These are phyloP conservation scores for Globicephala melas DNA, from an alignment of 2,113 vertebrate genomes.

Conservation along the genomic window DNA sequence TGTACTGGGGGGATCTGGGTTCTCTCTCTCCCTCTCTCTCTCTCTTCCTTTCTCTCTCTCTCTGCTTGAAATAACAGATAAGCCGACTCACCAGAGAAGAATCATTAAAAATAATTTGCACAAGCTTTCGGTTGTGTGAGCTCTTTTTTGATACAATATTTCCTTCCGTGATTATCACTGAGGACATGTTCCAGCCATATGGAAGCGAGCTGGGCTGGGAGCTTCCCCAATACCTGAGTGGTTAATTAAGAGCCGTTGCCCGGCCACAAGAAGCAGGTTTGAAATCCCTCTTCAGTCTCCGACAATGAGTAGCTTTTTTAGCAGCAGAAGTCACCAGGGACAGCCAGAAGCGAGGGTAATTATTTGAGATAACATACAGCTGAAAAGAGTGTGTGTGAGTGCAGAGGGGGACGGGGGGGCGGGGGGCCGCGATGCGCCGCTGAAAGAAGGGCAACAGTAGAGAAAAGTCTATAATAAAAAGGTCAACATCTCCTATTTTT, in stretches of 20 bases:
- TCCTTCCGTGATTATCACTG: conserved; percentile 92
- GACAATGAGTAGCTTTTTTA: conserved; percentile 91
- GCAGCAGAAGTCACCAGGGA: conserved; percentile 90
- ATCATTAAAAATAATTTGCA: conserved; percentile 99
- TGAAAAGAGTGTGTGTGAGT: conserved; percentile 82
- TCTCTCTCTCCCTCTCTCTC: conserved; percentile 64
- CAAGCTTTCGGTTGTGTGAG: conserved; percentile 90
- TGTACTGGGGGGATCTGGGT: conserved; percentile 63
- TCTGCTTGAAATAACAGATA: conserved; percentile 90
- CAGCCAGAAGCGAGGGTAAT: conserved; percentile 96
- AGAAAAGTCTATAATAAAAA: conserved; percentile 90
- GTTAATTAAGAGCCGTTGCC: conserved; percentile 99
- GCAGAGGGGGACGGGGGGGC: conserved; percentile 65
- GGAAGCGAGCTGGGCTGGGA: conserved; percentile 91
- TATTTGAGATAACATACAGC: conserved; percentile 97
- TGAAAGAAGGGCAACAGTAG: conserved; percentile 83
- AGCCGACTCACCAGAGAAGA: conserved; percentile 88
- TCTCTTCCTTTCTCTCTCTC: neutral
- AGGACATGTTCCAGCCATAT: conserved; percentile 95
- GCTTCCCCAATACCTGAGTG: conserved; percentile 96
- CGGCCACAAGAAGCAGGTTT: conserved; percentile 94
- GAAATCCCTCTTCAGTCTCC: conserved; percentile 92
- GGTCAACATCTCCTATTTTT: conserved; percentile 95
- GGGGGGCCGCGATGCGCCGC: conserved; percentile 72
- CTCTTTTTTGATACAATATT: conserved; percentile 92